phyloP scores from a whole-genome alignment of 1,140 invertebrate species.

The Drosophila sp. region DNA sequence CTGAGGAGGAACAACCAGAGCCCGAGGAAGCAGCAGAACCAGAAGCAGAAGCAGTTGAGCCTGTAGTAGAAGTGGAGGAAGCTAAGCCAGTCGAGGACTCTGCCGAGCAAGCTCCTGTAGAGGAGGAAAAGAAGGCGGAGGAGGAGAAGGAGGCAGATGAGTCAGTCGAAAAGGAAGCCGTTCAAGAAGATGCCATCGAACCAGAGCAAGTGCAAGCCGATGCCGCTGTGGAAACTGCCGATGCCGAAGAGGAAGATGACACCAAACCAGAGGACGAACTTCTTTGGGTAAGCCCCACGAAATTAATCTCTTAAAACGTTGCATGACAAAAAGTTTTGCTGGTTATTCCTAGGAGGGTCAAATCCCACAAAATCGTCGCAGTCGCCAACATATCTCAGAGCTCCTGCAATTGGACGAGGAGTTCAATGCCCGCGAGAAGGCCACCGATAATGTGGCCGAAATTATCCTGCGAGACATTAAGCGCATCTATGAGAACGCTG shows the following conservation, averaged over 20 bases:
- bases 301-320: no score
- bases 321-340: no score
- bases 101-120: slow-evolving; percentile 66
- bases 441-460: slow-evolving; percentile 89
- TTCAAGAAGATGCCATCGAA: slow-evolving; percentile 47
- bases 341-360: slow-evolving; percentile 85
- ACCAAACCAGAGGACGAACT: slow-evolving; percentile 86
- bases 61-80: slow-evolving; percentile 32
- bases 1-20: slow-evolving; percentile 27
- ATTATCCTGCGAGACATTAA: slow-evolving; percentile 93
- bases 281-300: slow-evolving; percentile 83
- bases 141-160: slow-evolving; percentile 45
- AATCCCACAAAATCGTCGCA: slow-evolving; percentile 90
- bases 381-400: slow-evolving; percentile 91
- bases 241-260: slow-evolving; percentile 75
- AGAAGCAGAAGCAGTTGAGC: slow-evolving; percentile 44
- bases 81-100: slow-evolving; percentile 16
- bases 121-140: slow-evolving; percentile 31
- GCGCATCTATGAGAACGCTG: slow-evolving; percentile 92
- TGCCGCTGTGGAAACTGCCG: slow-evolving; percentile 44
- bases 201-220: slow-evolving; percentile 47
- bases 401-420: slow-evolving; percentile 91
- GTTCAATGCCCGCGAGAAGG: slow-evolving; percentile 88
- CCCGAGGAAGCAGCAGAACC: slow-evolving; percentile 35
- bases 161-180: slow-evolving; percentile 27